Evolutionary conservation across 2,113 vertebrate species (phyloP), one percentile per base, ranked within the genome.

Genomic region (Heloderma charlesbogerti): DNA sequence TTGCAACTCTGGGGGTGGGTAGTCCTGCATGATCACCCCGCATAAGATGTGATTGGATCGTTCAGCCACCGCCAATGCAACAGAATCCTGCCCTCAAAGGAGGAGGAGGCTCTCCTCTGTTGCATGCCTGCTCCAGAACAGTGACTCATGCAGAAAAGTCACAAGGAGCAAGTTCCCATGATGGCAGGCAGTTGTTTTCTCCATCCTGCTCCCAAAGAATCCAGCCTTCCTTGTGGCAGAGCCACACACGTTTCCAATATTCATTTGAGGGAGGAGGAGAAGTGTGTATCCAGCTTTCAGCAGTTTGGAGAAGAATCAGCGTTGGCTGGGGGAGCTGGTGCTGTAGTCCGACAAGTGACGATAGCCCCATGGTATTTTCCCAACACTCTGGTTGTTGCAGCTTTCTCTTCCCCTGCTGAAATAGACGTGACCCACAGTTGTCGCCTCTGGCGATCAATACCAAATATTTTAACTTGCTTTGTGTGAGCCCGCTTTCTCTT

Each of bases 211-310:
- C 31, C 34, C 40, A 27, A 10, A 29, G 57, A 27, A 18, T 4
- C n/a, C 25, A 1, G 57, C 34, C 9, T 40, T 3, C 25, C 84
- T 5, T 16, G 2, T 4, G 31, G 9, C 0, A 8, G 54, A 8
- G 6, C n/a, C 29, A 6, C 54, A 3, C 13, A 15, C 5, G 5
- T 54, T 7, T 13, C n/a, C n/a, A 9, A 29, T 48, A 9, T 72
- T 45, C 16, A 29, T 75, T 57, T 29, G 8, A 13, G 15, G 31
- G 20, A 37, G 51, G 7, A 48, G 51, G 18, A 83, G 60, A 27
- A 3, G 6, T 0, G 6, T 0, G 12, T 0, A 8, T 15, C 60
- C 13, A 1, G 6, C 2, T 45, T 31, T 51, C 40, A 3, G n/a
- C n/a, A n/a, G 8, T 5, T 1, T 37, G 31, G 40, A 12, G 31